Evolutionary conservation across 2,797 vertebrate species (phyloP).

Genomic region (Heliangelus exortis): DNA sequence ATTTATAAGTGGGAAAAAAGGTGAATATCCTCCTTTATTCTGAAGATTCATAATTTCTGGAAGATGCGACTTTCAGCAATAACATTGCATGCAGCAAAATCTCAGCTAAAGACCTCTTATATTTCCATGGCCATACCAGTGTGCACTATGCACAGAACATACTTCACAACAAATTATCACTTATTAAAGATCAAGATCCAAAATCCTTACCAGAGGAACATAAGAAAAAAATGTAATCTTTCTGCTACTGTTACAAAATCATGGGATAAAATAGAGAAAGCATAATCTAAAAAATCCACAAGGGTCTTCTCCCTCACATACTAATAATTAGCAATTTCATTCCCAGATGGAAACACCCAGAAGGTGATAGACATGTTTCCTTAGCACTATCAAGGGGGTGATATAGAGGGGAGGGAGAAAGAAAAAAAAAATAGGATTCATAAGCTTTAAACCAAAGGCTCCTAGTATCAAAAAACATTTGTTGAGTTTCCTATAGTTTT

Average conservation of each 20-base stretch:
- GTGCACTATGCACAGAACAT: not conserved
- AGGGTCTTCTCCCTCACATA: not conserved
- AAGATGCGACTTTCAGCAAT: not conserved
- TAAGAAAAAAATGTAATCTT: not conserved
- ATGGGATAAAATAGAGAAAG: not conserved
- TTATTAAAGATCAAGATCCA: not conserved
- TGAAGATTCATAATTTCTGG: not conserved
- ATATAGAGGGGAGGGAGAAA: too few species aligned
- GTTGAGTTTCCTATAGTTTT: not conserved
- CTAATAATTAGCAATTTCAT: not conserved
- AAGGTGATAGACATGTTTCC: not conserved
- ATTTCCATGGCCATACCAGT: not conserved
- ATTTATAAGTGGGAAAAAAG: accelerated
- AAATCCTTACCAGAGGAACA: not conserved
- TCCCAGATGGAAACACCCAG: not conserved
- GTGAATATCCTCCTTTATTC: not conserved
- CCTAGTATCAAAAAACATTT: not conserved
- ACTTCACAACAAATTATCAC: not conserved
- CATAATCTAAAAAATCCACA: not conserved
- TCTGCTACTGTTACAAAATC: not conserved
- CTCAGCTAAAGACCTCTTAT: not conserved
- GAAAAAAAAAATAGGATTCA: not conserved
- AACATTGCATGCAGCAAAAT: not conserved
- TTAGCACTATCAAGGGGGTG: not conserved
- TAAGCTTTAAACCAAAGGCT: not conserved